phyloP scores from a whole-genome alignment of 37 sponge, comb jelly and placozoan genomes.

The Haliclona indistincta region DNA sequence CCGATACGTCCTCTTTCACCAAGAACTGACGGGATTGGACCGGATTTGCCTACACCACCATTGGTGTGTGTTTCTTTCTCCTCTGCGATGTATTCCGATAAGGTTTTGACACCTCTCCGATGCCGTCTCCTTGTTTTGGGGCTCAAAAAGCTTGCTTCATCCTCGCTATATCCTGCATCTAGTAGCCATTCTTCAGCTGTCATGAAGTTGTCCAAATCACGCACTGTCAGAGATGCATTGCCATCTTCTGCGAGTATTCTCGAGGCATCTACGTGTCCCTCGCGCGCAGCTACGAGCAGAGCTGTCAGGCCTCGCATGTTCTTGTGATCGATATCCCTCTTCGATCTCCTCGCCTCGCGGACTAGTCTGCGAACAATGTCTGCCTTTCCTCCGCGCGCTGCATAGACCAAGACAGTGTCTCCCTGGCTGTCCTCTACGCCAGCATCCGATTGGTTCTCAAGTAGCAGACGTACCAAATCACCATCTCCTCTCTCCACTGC shows the following conservation, averaged over 20 bases:
- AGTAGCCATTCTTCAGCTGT: slow-evolving; percentile 73
- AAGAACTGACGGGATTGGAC: no score
- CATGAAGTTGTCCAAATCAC: slow-evolving; percentile 83
- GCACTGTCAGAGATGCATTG: slow-evolving; percentile 60
- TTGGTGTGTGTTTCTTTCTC: not conserved
- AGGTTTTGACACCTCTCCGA: slow-evolving; percentile 52
- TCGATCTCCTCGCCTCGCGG: slow-evolving; percentile 1
- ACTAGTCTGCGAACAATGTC: slow-evolving; percentile 45
- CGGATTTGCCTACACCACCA: slow-evolving; percentile 27
- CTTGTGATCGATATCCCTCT: slow-evolving; percentile 46
- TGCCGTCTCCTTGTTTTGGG: slow-evolving; percentile 29
- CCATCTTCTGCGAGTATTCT: slow-evolving; percentile 59
- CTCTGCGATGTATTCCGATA: slow-evolving; percentile 52
- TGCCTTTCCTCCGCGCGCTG: slow-evolving; percentile 45
- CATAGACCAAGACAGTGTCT: slow-evolving; percentile 60
- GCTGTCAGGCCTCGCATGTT: slow-evolving; percentile 82
- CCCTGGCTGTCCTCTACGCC: slow-evolving; percentile 52
- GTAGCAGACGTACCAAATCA: slow-evolving; percentile 12
- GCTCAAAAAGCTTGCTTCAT: slow-evolving; percentile 48
- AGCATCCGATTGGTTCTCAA: slow-evolving; percentile 25
- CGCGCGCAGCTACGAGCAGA: slow-evolving; percentile 61
- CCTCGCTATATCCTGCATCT: not conserved
- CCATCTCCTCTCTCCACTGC: slow-evolving; percentile 40
- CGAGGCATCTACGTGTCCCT: slow-evolving; percentile 54
- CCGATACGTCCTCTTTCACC: not conserved